Base-by-base conservation (phyloP, 2,888 invertebrate species). In the Trachelus stipa region DNA sequence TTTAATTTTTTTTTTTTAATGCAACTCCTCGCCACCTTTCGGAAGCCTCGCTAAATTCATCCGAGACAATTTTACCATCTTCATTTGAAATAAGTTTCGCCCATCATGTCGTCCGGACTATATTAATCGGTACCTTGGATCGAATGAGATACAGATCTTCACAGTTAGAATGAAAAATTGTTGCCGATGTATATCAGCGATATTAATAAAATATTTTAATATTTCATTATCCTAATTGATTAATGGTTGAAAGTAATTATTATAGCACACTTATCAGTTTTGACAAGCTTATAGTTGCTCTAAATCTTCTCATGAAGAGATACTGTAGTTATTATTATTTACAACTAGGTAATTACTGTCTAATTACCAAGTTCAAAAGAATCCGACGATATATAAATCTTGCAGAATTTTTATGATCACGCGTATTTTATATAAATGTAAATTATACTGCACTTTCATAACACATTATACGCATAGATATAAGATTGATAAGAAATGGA, bases 1-100 rank as follows among this genome's bases (percentile, higher is more conserved):
- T 78, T 81, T 83, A 81, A 80, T 79, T 79, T 80, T 79, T 77
- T 73, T 73, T 76, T 76, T 73, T 69, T 71, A 73, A 77, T 73
- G 15, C 35, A 34, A 68, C 76, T 68, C 69, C 77, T 68, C 56
- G 35, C 11, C 35, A 15, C 68, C 68, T 78, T 77, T 23, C 73
- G 15, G 56, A 56, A 56, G 56, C 56, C 56, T 56, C 23, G 56
- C 56, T 56, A 56, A 56, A 56, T 56, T 23, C 56, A 23, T 56
- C 56, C 9, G 23, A 56, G 56, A 56, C 56, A 56, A 56, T 56
- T 56, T 56, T 56, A 56, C 23, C 56, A 56, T 56, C 56, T 56
- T 56, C 56, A 56, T 56, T 23, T 23, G 23, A 56, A 56, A 56
- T 56, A 56, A 56, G 56, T 56, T 56, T 56, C 56, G 56, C 56